phyloP scores from a whole-genome alignment of 2,888 invertebrate genomes.

The Nemotelus pantherinus region DNA sequence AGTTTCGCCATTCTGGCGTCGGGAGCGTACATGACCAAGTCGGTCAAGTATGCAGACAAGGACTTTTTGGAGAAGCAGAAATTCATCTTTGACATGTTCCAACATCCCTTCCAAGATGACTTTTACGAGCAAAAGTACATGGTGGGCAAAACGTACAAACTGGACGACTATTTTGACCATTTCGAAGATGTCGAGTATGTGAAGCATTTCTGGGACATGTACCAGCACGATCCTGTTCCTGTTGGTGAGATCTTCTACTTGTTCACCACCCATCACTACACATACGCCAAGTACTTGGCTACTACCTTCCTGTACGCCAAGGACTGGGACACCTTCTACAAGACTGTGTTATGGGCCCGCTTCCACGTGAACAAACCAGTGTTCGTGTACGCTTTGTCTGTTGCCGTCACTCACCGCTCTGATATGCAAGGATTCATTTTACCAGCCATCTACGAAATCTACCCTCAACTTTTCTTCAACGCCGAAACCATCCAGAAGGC shows the following conservation, averaged over 20 bases:
- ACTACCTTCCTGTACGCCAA: conserved; percentile 75
- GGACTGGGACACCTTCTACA: conserved; percentile 78
- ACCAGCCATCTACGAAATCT: conserved; percentile 76
- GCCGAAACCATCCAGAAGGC: conserved; percentile 67
- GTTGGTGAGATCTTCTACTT: conserved; percentile 59
- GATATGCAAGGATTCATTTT: conserved; percentile 70
- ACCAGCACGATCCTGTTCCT: conserved; percentile 66
- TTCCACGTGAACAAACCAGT: conserved; percentile 71
- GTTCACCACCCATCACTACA: conserved; percentile 60
- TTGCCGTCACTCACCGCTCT: conserved; percentile 69
- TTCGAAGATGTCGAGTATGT: conserved; percentile 71
- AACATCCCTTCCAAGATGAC: conserved; percentile 72
- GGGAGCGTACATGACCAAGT: conserved; percentile 53
- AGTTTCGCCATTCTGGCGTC: conserved; percentile 56
- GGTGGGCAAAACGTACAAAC: conserved; percentile 69
- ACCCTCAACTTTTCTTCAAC: conserved; percentile 73
- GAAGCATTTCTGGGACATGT: conserved; percentile 68
- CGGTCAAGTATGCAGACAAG: conserved; percentile 66
- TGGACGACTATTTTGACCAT: conserved; percentile 70
- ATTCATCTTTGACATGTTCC: conserved; percentile 67
- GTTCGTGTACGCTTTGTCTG: conserved; percentile 71
- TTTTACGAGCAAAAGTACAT: conserved; percentile 61
- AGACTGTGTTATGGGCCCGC: conserved; percentile 76
- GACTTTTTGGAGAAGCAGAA: conserved; percentile 66
- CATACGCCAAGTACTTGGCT: conserved; percentile 71